Percentiles rank a stretch among this genome's conserved stretches.
Evolutionary conservation across 2,888 invertebrate species (phyloP).

Genomic region (Ichneumoninae sp.): DNA sequence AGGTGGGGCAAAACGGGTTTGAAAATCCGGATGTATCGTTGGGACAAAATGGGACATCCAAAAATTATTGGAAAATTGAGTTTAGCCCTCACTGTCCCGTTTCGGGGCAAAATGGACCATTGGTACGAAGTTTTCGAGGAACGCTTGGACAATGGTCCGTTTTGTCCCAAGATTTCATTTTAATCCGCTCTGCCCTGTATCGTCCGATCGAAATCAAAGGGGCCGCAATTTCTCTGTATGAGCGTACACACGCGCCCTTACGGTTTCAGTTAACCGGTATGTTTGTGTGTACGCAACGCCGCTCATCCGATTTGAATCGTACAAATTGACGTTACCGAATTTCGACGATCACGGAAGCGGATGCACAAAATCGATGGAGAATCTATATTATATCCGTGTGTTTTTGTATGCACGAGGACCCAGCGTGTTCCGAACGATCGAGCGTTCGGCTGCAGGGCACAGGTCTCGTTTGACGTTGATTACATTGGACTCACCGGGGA

Average conservation of each 20-base stretch:
- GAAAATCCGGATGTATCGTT: too few species aligned
- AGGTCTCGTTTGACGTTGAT: conserved; percentile 62
- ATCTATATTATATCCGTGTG: conserved; percentile 50
- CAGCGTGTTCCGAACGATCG: conserved; percentile 41
- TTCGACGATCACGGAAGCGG: conserved; percentile 39
- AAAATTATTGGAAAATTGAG: too few species aligned
- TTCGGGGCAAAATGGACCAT: too few species aligned
- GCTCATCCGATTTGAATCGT: neutral
- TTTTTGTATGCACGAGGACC: conserved; percentile 42
- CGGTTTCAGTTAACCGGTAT: neutral
- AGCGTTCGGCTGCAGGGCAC: conserved; percentile 18
- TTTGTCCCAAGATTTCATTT: neutral
- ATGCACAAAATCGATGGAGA: conserved; percentile 30
- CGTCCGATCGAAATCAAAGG: neutral
- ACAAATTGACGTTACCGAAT: conserved; percentile 51
- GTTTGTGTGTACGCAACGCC: neutral
- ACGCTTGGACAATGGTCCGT: neutral
- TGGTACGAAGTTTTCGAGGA: neutral
- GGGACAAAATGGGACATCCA: too few species aligned
- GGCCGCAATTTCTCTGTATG: neutral
- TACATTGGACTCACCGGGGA: conserved; percentile 47
- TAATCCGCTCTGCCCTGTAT: neutral
- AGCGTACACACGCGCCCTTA: conserved; percentile 3
- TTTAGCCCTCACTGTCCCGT: too few species aligned
- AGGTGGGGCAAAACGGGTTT: too few species aligned